Base-by-base conservation (phyloP, 2,797 vertebrate species). In the Acrossocheilus wenchowensis region DNA sequence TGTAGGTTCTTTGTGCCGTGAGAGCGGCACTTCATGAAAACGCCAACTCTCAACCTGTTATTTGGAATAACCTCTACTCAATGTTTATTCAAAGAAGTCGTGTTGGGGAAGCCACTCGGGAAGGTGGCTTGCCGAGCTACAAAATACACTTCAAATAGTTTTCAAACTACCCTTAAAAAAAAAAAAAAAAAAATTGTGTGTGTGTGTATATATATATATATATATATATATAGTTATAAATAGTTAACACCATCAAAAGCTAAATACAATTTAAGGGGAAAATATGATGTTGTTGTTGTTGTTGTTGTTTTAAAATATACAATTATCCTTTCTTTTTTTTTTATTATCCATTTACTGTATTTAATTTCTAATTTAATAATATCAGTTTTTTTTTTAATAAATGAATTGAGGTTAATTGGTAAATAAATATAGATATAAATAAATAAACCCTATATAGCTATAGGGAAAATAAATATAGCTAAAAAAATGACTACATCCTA, bases 21-120 rank as follows among this genome's bases (percentile, higher is more conserved):
- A 72, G 52, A 72, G 83, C 30, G 5, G 75, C 66, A 73, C 3
- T 73, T 45, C 41, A 30, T 78, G 68, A 71, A 77, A 85, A 60
- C 36, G 10, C 11, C 0, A 50, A 71, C 81, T 82, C 48, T 71
- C 66, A 82, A 54, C 34, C 68, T 82, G 66, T 82, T 82, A 72
- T 82, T 82, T 57, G 30, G 4, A 81, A n/a, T 69, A 81, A 81
- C 21, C 62, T 69, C 62, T n/a, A 30, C 62, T 81, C 17, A 69
- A 54, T 81, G 30, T 81, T 81, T 68, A 52, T 52, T 81, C 19
- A 48, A 69, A 23, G 30, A 50, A 50, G 6, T 1, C 30, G 2
- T 23, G 64, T 50, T 68, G 17, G 10, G 43, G 10, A 69, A 23
- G 78, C 6, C 43, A 26, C 34, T 78, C 15, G 39, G 39, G 14